phyloP scores from a whole-genome alignment of 2,797 vertebrate species.

The Rhinella marina region DNA sequence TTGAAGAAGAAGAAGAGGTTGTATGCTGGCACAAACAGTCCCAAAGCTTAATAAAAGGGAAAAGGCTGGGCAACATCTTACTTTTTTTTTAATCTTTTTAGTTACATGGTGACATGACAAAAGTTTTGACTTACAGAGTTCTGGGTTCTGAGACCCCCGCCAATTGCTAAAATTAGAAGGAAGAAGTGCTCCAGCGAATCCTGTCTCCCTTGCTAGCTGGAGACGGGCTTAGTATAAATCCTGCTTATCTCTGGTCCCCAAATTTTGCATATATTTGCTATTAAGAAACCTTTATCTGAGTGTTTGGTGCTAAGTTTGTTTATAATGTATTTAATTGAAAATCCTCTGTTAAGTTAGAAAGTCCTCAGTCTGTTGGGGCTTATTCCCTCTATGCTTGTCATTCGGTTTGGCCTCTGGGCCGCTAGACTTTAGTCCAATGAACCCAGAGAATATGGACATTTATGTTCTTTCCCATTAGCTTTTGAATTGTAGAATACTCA shows the following conservation, averaged over 20 bases:
- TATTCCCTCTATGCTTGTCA: not conserved
- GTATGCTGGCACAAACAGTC: not conserved
- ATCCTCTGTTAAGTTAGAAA: not conserved
- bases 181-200: too few species aligned
- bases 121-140: too few species aligned
- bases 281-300: not conserved
- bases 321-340: slow-evolving; percentile 14
- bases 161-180: too few species aligned
- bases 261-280: not conserved
- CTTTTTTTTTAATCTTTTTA: not conserved
- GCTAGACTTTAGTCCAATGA: not conserved
- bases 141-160: too few species aligned
- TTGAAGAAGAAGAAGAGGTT: not conserved
- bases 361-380: not conserved
- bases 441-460: not conserved
- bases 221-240: not conserved
- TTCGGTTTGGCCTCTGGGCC: not conserved
- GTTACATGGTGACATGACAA: not conserved
- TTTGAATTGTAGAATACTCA: not conserved
- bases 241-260: not conserved
- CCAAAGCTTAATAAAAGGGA: not conserved
- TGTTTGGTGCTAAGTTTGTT: slow-evolving; percentile 4
- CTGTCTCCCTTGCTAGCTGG: too few species aligned
- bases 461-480: not conserved
- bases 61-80: too few species aligned